Base-by-base conservation (phyloP, 2,113 vertebrate species). In the Junco hyemalis region DNA sequence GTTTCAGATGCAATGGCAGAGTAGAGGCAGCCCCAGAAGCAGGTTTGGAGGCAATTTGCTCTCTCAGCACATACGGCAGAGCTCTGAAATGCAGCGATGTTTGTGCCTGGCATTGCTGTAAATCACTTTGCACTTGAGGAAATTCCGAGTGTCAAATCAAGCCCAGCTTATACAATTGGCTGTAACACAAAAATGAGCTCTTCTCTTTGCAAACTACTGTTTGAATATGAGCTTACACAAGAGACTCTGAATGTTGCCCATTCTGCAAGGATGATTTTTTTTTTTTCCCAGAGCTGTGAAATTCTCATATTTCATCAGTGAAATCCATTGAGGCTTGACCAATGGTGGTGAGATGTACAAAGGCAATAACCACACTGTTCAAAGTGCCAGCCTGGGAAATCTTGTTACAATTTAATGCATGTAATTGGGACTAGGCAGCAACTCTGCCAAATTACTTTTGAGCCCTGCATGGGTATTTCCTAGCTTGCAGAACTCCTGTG, bases 271-370 rank as follows among this genome's bases (percentile, higher is more conserved):
- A 48, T 74, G 23, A 33, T 6, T 81, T 78, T 85, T 57, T 85
- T 57, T 64, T 63, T 29, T 20, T 1, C 14, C 26, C 36, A 47
- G 59, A 85, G 47, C 69, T 2, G 2, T 87, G 88, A 76, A 84
- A 85, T 20, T 81, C 57, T 79, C 47, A 33, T 77, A 71, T 95
- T 92, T 81, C 76, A n/a, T 69, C 63, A 72, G 51, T 90, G 82
- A 92, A 92, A 86, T 83, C 89, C 83, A 42, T 4, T 77, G 74
- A 28, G 91, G 56, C 79, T 81, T 95, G 95, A 93, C 88, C 91
- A 92, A 0, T 71, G 83, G 36, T 93, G 80, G 72, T 83, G 83
- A 83, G 81, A 81, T 59, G 25, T 82, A 70, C 64, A 80, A 71
- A 94, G 91, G 72, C 86, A 92, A 33, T 76, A 77, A 68, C 54